Base-by-base conservation (phyloP, 2,797 vertebrate genomes). In the Acanthornis magna region DNA sequence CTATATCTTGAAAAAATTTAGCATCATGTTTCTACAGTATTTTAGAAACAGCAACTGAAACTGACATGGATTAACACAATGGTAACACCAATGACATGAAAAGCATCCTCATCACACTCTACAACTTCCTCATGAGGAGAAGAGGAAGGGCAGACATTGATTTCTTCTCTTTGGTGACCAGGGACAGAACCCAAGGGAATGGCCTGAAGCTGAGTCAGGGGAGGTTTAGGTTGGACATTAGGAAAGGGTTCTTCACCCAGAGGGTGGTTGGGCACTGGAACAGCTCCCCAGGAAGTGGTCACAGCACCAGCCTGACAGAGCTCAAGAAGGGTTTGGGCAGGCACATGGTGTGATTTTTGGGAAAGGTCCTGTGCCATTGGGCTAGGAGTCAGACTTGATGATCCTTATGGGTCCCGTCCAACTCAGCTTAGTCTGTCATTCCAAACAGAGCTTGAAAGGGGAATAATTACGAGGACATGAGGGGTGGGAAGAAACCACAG, bases 301-400 rank as follows among this genome's bases (percentile, higher is more conserved):
- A 30, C 20, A 54, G n/a, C 25, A 34, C 7, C 38, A 29, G 20
- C 29, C 40, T 30, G 40, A 7, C 4, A 40, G 40, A 77, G 25
- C 0, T 20, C 29, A 54, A 34, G 40, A 34, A 7, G 16, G 0
- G 0, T 40, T 54, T 54, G 48, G 43, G n/a, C 1, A 45, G 23
- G 23, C 16, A 76, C 55, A 21, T 2, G 29, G n/a, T 22, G 19
- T 45, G 38, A 76, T 0, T 68, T 14, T 53, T 29, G 11, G 47
- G 23, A 2, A 67, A 19, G 11, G 23, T 18, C 25, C 48, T 5
- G n/a, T 21, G 55, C 21, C 76, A 48, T 25, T 25, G 25, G 7
- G n/a, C 34, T 11, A 12, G 25, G 21, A 70, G 34, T 18, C 3
- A 7, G 30, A 60, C 18, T 36, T 16, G 4, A 57, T 43, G 21